Percentiles rank a stretch among this genome's conserved stretches.
Evolutionary conservation across 2,888 invertebrate genomes (phyloP).

Genomic region (Watsonalla cultraria): DNA sequence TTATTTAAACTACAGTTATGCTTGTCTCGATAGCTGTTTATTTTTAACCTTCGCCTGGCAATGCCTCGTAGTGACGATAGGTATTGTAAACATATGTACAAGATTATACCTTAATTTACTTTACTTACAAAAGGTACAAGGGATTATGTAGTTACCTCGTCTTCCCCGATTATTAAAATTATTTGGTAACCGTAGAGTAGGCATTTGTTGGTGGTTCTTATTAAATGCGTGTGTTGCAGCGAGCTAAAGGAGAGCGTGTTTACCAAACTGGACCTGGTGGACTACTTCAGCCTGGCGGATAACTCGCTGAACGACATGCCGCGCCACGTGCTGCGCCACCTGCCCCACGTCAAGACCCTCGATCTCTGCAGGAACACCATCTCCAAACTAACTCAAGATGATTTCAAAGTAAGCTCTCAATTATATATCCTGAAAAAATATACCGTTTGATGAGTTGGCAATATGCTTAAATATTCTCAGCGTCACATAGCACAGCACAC

Average conservation of each 20-base stretch:
- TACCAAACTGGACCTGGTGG: conserved; percentile 84
- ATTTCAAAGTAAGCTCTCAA: conserved; percentile 81
- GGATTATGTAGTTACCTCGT: too few relatives aligned
- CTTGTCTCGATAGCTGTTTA: conserved; percentile 36
- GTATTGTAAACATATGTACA: conserved; percentile 13
- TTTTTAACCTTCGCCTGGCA: conserved; percentile 44
- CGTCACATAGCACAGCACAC: too few relatives aligned
- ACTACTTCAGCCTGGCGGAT: conserved; percentile 88
- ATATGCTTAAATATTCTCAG: too few relatives aligned
- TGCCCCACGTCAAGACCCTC: conserved; percentile 87
- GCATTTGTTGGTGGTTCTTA: too few relatives aligned
- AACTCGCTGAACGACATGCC: conserved; percentile 88
- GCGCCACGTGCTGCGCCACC: conserved; percentile 84
- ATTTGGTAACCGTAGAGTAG: too few relatives aligned
- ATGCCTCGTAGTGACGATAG: conserved; percentile 13
- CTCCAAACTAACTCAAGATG: conserved; percentile 83
- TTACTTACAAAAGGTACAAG: neutral
- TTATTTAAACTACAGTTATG: conserved; percentile 31
- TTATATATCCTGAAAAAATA: neutral
- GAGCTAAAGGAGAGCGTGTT: conserved; percentile 86
- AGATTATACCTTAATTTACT: neutral
- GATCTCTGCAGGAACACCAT: conserved; percentile 91
- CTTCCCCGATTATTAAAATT: too few relatives aligned
- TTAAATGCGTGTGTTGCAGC: conserved; percentile 66
- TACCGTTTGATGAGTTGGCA: neutral